phyloP scores from a whole-genome alignment of 2,888 invertebrate species.

The Phaedon cochleariae region DNA sequence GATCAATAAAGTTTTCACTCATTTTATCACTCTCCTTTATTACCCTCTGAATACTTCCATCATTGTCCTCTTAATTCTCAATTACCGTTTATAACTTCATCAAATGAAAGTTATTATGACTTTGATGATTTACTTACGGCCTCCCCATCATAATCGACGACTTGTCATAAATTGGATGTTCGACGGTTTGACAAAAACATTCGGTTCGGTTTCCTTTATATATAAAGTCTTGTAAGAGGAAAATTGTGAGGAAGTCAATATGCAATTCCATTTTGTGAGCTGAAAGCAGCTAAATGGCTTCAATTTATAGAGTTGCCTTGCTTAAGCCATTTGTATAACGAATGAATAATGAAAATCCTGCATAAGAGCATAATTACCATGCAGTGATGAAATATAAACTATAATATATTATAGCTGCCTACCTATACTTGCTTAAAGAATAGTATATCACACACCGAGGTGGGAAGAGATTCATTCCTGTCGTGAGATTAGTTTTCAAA shows the following conservation, averaged over 20 bases:
- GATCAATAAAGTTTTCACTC: neutral
- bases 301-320: neutral
- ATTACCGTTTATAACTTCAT: neutral
- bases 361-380: no score
- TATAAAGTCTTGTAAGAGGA: no score
- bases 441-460: no score
- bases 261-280: neutral
- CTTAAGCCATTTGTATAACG: no score
- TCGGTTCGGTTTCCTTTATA: neutral
- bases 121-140: no score
- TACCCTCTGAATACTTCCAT: neutral
- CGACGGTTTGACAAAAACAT: neutral
- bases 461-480: no score
- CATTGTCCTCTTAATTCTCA: neutral
- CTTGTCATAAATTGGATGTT: neutral
- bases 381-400: no score
- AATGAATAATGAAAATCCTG: no score
- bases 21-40: neutral
- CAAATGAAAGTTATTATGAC: neutral
- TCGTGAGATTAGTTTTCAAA: no score
- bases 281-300: neutral
- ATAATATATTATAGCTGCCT: no score
- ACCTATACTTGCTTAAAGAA: no score
- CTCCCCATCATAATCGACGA: no score
- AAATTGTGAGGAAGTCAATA: neutral